Evolutionary conservation across 2,888 invertebrate species (phyloP), one percentile per base, ranked within the genome.

Genomic region (Calameuta pallipes): DNA sequence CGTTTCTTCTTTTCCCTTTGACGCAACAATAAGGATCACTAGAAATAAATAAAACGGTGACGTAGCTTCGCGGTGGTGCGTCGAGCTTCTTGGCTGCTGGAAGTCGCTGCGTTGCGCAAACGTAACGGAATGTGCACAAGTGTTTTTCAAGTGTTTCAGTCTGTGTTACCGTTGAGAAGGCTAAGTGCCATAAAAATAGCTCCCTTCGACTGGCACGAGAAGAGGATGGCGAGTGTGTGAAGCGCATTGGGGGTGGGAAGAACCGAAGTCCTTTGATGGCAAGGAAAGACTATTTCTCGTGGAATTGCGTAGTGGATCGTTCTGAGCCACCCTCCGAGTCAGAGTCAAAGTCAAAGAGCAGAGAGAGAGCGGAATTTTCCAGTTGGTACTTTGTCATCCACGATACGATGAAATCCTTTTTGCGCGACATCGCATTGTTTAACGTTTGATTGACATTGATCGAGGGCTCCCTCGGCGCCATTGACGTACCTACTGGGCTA

Each of bases 71-170:
- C 56, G 23, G 56, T 56, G 56, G 71, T 86, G 85, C 79, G 82
- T 79, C 36, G 80, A 68, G 79, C 75, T 75, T 80, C 78, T 79
- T 41, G 35, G 56, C 36, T 76, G 12, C 75, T 78, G 33, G 33
- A 74, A 68, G 68, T 69, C 76, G 35, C 75, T 74, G n/a, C 84
- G 85, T 85, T 85, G 88, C 90, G 89, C 88, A 89, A 89, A 90
- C 88, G 87, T 89, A 88, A 88, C 88, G 90, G 90, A 91, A 90
- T 91, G 91, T 87, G 86, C 87, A 88, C 89, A 89, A 90, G 91
- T 91, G 91, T 91, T 90, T 89, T 88, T 91, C 91, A 89, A 91
- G 91, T 90, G 91, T 86, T 91, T 87, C 91, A 90, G 89, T 90
- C 89, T 91, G 56, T 23, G 91, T 88, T 89, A 87, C 83, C 81